Evolutionary conservation across 2,888 invertebrate genomes (phyloP).

Genomic region (Brachynemurus nebulosus): DNA sequence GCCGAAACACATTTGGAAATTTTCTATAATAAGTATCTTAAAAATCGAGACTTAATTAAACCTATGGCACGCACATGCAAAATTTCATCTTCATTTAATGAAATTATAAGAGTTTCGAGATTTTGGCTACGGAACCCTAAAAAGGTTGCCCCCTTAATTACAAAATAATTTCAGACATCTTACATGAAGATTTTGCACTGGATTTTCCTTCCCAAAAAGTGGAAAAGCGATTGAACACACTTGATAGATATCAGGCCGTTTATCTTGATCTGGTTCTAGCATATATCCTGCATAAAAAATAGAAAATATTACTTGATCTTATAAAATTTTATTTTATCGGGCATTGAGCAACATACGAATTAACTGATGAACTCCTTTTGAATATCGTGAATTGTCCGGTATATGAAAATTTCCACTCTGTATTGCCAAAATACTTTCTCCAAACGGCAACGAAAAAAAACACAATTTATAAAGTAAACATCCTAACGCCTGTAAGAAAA

Average conservation of each 20-base stretch:
- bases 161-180: slow-evolving; percentile 23
- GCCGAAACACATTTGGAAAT: too few species aligned
- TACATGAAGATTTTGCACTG: slow-evolving; percentile 68
- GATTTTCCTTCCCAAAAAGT: slow-evolving; percentile 55
- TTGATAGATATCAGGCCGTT: slow-evolving; percentile 78
- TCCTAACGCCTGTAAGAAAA: slow-evolving; percentile 52
- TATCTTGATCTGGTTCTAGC: slow-evolving; percentile 69
- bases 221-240: slow-evolving; percentile 60
- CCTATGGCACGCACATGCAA: too few species aligned
- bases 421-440: slow-evolving; percentile 84
- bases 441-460: slow-evolving; percentile 80
- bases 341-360: slow-evolving; percentile 42
- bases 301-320: too few species aligned
- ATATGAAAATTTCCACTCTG: slow-evolving; percentile 78
- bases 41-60: too few species aligned
- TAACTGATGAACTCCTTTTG: slow-evolving; percentile 52
- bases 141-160: neutral
- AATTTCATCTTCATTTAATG: neutral
- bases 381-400: slow-evolving; percentile 66
- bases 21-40: too few species aligned
- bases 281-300: slow-evolving; percentile 50
- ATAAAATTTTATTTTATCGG: neutral
- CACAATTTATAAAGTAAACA: slow-evolving; percentile 80
- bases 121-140: neutral
- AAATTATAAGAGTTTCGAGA: too few species aligned